Base-by-base conservation (phyloP, 2,888 invertebrate species). In the Cotesia congregata region DNA sequence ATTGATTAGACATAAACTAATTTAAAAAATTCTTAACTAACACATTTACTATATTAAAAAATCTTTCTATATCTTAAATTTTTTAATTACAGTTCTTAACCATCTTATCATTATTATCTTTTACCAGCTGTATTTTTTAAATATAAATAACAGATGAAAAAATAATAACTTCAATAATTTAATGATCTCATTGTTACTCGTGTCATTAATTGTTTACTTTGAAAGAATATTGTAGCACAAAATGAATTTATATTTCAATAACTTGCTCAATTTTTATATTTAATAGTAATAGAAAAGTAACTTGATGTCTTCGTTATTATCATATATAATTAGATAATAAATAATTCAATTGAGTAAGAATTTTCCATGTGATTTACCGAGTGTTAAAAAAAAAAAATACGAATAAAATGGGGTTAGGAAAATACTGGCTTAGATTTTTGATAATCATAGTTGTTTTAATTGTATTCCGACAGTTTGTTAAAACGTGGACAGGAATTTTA, bases 371-470 rank as follows among this genome's bases (percentile, higher is more conserved):
- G 38, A 12, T 9, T n/a, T 67, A 7, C 7, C n/a, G 6, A n/a
- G 12, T 38, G 9, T 67, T 12, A 4, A 30, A 59, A 30, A 71
- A 6, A 30, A n/a, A 6, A 62, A 61, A 61, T 20, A 2, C 3
- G 12, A 5, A 39, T 20, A 72, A 68, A 80, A 86, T 86, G 86
- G 84, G 85, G 79, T 80, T 85, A 77, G 83, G 83, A 76, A 83
- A 61, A 77, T 83, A 83, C 74, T 83, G 84, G 75, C 82, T 82
- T 77, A 82, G 83, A 70, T 41, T 85, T 67, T 38, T 84, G 9
- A 72, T 83, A 50, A 70, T 82, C 30, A 9, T 84, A 68, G n/a
- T 80, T 30, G 76, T 80, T 60, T 41, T 81, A 7, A 64, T 85
- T 39, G 5, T 82, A 7, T 41, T 82, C 41, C 81, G 80, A 80